These are phyloP conservation scores for Hycleus cichorii DNA, from an alignment of 1,140 invertebrate genomes.

Conservation along the genomic window DNA sequence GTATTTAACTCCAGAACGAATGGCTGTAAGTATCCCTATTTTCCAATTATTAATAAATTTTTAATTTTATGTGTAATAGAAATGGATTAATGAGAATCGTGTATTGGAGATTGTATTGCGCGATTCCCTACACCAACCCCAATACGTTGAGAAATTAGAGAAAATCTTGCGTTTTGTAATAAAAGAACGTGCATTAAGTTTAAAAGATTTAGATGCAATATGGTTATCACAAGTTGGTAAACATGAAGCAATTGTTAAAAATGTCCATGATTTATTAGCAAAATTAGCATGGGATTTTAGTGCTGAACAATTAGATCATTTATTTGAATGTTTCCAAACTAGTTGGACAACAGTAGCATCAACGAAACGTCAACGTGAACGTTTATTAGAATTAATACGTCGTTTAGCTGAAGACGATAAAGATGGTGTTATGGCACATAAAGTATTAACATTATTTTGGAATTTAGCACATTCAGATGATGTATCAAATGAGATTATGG, in stretches of 20 bases:
- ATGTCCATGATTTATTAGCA: conserved; percentile 92
- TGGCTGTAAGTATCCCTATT: conserved; percentile 65
- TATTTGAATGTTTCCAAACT: conserved; percentile 96
- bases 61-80: conserved; percentile 48
- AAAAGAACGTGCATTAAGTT: conserved; percentile 85
- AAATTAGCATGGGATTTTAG: conserved; percentile 98
- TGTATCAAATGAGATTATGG: conserved; percentile 95
- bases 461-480: conserved; percentile 94
- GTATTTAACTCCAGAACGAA: conserved; percentile 87
- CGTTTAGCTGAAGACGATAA: conserved; percentile 94
- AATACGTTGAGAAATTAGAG: conserved; percentile 96
- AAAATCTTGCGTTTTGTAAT: conserved; percentile 96
- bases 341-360: conserved; percentile 90
- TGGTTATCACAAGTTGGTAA: conserved; percentile 95
- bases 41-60: not conserved
- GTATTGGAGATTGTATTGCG: conserved; percentile 92
- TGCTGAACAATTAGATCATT: conserved; percentile 92
- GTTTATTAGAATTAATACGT: conserved; percentile 89
- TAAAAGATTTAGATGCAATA: conserved; percentile 87
- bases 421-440: conserved; percentile 97
- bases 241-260: conserved; percentile 94
- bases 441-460: conserved; percentile 95
- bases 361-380: conserved; percentile 89
- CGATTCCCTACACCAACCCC: conserved; percentile 94
- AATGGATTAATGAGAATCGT: conserved; percentile 95